Conservation (phyloP, 2,888 invertebrate genomes). For the Theretra japonica region DNA sequence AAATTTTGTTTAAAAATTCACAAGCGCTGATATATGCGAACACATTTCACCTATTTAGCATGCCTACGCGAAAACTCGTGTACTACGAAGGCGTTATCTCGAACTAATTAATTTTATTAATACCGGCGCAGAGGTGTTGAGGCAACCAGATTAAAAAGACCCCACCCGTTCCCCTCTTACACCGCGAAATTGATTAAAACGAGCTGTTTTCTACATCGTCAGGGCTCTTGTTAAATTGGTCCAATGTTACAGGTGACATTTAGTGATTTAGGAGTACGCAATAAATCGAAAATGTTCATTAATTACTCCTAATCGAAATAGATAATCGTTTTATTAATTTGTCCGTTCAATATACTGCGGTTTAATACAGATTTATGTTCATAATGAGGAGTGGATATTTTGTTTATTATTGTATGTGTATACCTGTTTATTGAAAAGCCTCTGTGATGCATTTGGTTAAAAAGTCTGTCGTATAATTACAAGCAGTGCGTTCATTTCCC, state of each 20-base stretch:
- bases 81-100: conserved; percentile 55
- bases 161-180: conserved; percentile 36
- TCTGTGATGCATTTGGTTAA: background rate
- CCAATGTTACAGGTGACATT: conserved; percentile 57
- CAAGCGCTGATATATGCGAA: conserved; percentile 26
- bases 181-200: conserved; percentile 11
- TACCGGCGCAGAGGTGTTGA: conserved; percentile 48
- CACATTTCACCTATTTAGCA: conserved; percentile 35
- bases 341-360: conserved; percentile 21
- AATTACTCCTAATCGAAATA: conserved; percentile 36
- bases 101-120: conserved; percentile 68
- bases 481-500: too few species aligned
- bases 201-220: conserved; percentile 23
- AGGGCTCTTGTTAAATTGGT: conserved; percentile 48
- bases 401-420: background rate
- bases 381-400: background rate
- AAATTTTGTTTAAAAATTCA: conserved; percentile 6
- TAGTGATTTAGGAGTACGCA: conserved; percentile 59
- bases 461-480: background rate
- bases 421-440: background rate
- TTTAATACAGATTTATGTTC: conserved; percentile 9
- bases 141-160: conserved; percentile 47
- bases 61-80: conserved; percentile 36
- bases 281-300: conserved; percentile 59
- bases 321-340: conserved; percentile 48